Evolutionary conservation across 2,113 vertebrate species (phyloP).

Genomic region (Toxotes jaculatrix): DNA sequence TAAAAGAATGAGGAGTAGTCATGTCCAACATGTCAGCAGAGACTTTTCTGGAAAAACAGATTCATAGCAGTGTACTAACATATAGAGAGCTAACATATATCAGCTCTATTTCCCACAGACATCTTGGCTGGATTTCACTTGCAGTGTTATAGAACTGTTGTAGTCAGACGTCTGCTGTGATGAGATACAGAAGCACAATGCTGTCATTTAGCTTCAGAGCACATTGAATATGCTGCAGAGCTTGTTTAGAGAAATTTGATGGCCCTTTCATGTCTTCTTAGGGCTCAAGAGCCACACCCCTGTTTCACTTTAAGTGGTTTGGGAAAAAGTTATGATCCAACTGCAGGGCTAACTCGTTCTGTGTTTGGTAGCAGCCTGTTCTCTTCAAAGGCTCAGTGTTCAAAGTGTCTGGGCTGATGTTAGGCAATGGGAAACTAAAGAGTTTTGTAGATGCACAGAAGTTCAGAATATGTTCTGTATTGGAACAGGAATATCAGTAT

Average conservation of each 20-base stretch:
- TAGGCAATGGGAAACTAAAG: not conserved
- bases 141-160: not conserved
- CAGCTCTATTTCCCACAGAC: slow-evolving; percentile 10
- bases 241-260: slow-evolving; percentile 6
- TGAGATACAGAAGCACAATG: slow-evolving; percentile 37
- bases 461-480: not conserved
- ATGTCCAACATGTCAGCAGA: too few relatives aligned
- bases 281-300: not conserved
- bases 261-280: slow-evolving; percentile 36
- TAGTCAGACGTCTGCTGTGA: slow-evolving; percentile 14
- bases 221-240: slow-evolving; percentile 1
- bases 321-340: not conserved
- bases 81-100: slow-evolving; percentile 2
- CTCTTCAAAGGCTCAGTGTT: slow-evolving; percentile 38
- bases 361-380: not conserved
- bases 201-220: not conserved
- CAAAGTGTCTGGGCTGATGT: slow-evolving; percentile 28
- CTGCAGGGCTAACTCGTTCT: slow-evolving; percentile 14
- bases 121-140: slow-evolving; percentile 25
- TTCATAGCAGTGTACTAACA: not conserved
- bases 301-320: slow-evolving; percentile 1
- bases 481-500: not conserved
- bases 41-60: too few relatives aligned
- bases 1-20: too few relatives aligned
- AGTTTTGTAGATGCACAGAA: not conserved